Evolutionary conservation across 2,113 vertebrate species (phyloP), one percentile per base, ranked within the genome.

Genomic region (Phylloscopus trochiloides): DNA sequence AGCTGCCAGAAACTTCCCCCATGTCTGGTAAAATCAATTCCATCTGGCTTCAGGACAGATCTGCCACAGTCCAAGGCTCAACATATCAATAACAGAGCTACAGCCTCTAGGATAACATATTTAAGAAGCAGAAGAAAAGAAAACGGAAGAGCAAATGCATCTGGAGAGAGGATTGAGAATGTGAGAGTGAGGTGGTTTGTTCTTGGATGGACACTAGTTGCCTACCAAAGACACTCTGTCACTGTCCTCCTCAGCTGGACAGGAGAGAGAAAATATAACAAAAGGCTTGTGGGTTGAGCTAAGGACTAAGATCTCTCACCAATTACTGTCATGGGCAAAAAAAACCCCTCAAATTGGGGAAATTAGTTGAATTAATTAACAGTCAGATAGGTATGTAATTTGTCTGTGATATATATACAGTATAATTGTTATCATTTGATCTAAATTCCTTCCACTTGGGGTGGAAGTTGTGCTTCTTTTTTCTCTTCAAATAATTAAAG

Each of bases 371-470:
- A 52, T 59, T 20, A 3, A n/a, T 20, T 59, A 29, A 29, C 12
- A 51, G 12, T 32, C 26, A 21, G 43, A 19, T 18, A 26, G 10
- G 4, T 38, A 61, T 6, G 17, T 45, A n/a, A 59, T 52, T 38
- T 14, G 40, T n/a, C 14, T 36, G 8, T 9, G 9, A n/a, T 40
- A n/a, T 28, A 36, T 51, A 25, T 31, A 17, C 5, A 26, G 11
- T 67, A 36, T 14, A 25, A 19, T 10, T 47, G 0, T 62, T 58
- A 32, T 29, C 0, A 50, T 42, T 20, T 1, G 0, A 21, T 58
- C 14, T 45, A 74, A 81, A 54, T 0, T 1, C 45, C 6, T 78
- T 92, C 43, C 7, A 1, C 20, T 90, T 85, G 14, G 3, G 7
- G 4, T 28, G 40, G 14, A 40, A 55, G 11, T 2, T n/a, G 2